These are phyloP conservation scores for Cyaniris semiargus DNA, from an alignment of 2,888 invertebrate genomes.

Conservation along the genomic window DNA sequence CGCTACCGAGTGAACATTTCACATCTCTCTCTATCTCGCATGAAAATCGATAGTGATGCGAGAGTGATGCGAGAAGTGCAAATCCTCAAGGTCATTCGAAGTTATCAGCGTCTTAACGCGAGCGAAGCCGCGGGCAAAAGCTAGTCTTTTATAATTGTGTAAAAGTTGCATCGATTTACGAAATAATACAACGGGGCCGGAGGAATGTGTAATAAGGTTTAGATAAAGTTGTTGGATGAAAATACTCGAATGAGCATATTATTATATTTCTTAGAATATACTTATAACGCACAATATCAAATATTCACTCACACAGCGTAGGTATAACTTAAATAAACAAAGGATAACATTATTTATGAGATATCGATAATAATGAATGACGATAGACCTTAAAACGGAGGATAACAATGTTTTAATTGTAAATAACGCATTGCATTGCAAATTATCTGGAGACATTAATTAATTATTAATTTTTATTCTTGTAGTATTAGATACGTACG, in stretches of 20 bases:
- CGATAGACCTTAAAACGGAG: background rate
- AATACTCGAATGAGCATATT: too few relatives aligned
- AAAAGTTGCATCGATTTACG: background rate
- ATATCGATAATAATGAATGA: background rate
- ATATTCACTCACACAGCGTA: background rate
- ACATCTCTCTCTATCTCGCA: too few relatives aligned
- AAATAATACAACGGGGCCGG: background rate
- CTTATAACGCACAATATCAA: too few relatives aligned
- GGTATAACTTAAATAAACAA: background rate
- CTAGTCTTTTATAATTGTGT: too few relatives aligned
- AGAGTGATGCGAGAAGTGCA: too few relatives aligned
- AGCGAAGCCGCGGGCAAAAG: too few relatives aligned
- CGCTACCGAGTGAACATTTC: too few relatives aligned
- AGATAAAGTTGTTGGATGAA: too few relatives aligned
- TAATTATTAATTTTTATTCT: background rate
- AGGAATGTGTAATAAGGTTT: background rate
- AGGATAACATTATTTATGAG: background rate
- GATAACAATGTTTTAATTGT: background rate
- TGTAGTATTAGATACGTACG: background rate
- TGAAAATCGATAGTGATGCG: too few relatives aligned
- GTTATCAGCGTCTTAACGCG: too few relatives aligned
- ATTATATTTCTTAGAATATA: too few relatives aligned
- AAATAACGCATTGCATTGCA: slow-evolving; percentile 4
- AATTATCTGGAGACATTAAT: background rate
- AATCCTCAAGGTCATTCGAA: too few relatives aligned